A percentile compares a stretch with the other conserved stretches of the same genome.
Evolutionary conservation across 92 coral and sea anemone species (phyloP).

Genomic region (Parazoanthus swiftii): DNA sequence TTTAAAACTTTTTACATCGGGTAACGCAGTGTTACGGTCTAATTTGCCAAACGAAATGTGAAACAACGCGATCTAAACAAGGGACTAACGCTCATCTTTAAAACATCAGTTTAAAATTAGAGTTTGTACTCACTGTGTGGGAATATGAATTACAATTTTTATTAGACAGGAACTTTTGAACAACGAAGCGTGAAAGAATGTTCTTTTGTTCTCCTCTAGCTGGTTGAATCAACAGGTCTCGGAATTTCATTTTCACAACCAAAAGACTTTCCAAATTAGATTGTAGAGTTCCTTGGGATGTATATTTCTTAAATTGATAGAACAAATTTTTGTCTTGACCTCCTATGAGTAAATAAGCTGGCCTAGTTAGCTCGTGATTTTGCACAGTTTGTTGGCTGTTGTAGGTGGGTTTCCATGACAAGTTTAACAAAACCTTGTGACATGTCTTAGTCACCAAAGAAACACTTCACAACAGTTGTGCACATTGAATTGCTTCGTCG

Average conservation of each 20-base stretch:
- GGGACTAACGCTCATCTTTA: conserved; percentile 51
- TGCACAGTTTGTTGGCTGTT: neutral
- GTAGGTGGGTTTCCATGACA: conserved; percentile 33
- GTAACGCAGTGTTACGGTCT: neutral
- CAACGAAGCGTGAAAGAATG: conserved; percentile 33
- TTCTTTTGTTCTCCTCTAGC: conserved; percentile 16
- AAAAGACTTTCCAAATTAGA: neutral
- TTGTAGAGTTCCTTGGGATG: neutral
- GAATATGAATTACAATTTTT: conserved; percentile 48
- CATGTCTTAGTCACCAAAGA: conserved; percentile 36
- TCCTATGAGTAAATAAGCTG: neutral
- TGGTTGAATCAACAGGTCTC: conserved; percentile 13
- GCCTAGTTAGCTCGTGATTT: neutral
- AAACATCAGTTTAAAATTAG: conserved; percentile 67
- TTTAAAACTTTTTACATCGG: neutral
- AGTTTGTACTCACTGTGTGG: conserved; percentile 55
- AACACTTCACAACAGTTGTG: conserved; percentile 14
- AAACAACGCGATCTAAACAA: neutral
- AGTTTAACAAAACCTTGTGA: conserved; percentile 31
- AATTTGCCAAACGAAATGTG: neutral
- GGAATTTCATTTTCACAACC: conserved; percentile 17
- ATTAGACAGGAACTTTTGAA: conserved; percentile 62
- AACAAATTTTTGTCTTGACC: neutral
- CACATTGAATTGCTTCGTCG: neutral
- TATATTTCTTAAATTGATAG: neutral